Base-by-base conservation (phyloP, 2,888 invertebrate genomes). In the Alcis repandata region DNA sequence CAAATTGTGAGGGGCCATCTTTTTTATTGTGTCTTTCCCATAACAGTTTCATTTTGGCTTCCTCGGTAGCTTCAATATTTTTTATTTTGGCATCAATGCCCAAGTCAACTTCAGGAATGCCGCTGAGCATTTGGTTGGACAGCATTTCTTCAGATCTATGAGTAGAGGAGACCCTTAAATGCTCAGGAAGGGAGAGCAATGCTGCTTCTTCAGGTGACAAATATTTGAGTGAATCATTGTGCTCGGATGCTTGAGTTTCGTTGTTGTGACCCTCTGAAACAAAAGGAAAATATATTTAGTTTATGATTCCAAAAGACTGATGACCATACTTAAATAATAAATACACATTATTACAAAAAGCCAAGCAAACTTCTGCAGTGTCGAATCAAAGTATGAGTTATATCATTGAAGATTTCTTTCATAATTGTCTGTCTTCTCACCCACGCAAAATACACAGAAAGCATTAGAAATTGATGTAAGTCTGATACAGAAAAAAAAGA, bases 81-180 rank as follows among this genome's bases (percentile, higher is more conserved):
- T 96, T 96, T 70, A 99, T 99, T 94, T 99, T 99, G 0, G 98
- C 98, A 81, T 99, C 98, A 76, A 99, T 99, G n/a, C 99, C 99
- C 58, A 99, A 94, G 91, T 99, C 99, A 0, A 99, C 98, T 94
- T 99, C 99, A 0, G 99, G 99, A 73, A 99, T 99, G 40, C 99
- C 99, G 83, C 98, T 99, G 4, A 99, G 94, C 99, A 99, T 99
- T 94, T 99, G 99, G 94, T 99, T 99, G 2, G 99, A 99, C 78
- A 99, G 95, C 98, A 99, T 99, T 93, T 99, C 99, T 88, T 99
- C 99, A 1, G 98, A 98, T 82, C 97, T 83, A 60, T 98, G 97
- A 0, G 97, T 95, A 0, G 98, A 97, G 1, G 98, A 97, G 64
- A 97, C 96, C 66, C 98, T 94, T 58, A 99, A 92, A 85, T 98